These are phyloP conservation scores for Andrena fulva DNA, from an alignment of 2,888 invertebrate species.

Conservation along the genomic window DNA sequence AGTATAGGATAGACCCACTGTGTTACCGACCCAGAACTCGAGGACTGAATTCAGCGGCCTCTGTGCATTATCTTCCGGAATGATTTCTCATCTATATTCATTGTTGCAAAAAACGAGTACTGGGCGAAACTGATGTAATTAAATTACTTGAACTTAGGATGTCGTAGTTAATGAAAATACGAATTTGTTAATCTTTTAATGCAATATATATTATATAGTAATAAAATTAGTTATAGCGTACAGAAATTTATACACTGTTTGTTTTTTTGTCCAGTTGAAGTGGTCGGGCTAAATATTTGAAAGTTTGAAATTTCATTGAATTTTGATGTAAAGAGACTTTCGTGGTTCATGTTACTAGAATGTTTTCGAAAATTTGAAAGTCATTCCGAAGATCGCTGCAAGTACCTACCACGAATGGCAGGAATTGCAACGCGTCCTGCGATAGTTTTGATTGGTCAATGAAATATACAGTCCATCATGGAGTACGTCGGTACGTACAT, in stretches of 20 bases:
- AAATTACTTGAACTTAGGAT: no score
- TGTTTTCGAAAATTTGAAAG: conserved; percentile 70
- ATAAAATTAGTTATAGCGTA: no score
- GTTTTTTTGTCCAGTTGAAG: background rate
- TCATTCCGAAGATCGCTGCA: conserved; percentile 62
- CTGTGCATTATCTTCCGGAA: no score
- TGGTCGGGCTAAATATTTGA: background rate
- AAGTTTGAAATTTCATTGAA: background rate
- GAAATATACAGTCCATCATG: conserved; percentile 76
- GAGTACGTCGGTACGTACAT: conserved; percentile 79
- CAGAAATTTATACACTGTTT: background rate
- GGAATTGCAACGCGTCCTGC: conserved; percentile 59
- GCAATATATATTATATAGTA: no score
- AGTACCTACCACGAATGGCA: conserved; percentile 49
- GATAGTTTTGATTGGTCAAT: conserved; percentile 70
- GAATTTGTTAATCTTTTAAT: no score
- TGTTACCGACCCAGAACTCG: no score
- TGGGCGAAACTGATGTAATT: no score
- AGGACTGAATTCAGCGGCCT: no score
- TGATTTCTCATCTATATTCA: no score
- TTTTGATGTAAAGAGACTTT: background rate
- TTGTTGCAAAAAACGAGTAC: no score
- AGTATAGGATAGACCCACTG: no score
- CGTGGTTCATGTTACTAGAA: conserved; percentile 29
- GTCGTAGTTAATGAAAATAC: no score